phyloP scores from a whole-genome alignment of 2,797 vertebrate genomes.

The Semotilus atromaculatus region DNA sequence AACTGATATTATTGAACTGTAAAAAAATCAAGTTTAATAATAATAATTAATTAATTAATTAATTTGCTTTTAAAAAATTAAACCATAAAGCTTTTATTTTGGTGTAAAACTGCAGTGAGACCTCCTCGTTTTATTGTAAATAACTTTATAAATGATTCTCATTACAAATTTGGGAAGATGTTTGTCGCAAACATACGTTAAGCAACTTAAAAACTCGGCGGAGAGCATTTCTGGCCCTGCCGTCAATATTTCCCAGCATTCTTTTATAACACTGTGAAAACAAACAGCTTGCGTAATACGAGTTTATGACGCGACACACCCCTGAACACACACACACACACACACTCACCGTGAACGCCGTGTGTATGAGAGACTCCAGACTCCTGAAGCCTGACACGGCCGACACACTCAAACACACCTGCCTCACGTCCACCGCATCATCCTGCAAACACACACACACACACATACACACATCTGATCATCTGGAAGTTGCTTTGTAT shows the following conservation, averaged over 20 bases:
- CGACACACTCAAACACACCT: constrained; percentile 79
- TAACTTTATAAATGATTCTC: no score
- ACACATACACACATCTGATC: not conserved
- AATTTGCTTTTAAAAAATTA: no score
- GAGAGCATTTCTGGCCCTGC: not conserved
- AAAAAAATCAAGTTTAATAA: not conserved
- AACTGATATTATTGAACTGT: not conserved
- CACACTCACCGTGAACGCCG: constrained; percentile 76
- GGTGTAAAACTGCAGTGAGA: no score
- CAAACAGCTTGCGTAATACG: not conserved
- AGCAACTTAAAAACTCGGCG: fast-evolving
- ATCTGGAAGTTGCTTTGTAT: not conserved
- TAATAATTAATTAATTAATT: no score
- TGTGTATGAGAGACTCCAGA: constrained; percentile 77
- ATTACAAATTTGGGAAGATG: no score
- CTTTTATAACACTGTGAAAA: not conserved
- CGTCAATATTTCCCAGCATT: not conserved
- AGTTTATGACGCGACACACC: not conserved
- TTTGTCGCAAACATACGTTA: no score
- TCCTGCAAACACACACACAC: constrained; percentile 61
- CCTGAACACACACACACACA: not conserved
- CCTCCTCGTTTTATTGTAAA: no score
- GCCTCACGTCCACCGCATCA: constrained; percentile 80
- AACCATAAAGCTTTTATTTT: no score
- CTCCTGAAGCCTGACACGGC: constrained; percentile 72